Evolutionary conservation across 2,113 vertebrate species (phyloP), one percentile per base, ranked within the genome.

Genomic region (Eurystomus gularis): DNA sequence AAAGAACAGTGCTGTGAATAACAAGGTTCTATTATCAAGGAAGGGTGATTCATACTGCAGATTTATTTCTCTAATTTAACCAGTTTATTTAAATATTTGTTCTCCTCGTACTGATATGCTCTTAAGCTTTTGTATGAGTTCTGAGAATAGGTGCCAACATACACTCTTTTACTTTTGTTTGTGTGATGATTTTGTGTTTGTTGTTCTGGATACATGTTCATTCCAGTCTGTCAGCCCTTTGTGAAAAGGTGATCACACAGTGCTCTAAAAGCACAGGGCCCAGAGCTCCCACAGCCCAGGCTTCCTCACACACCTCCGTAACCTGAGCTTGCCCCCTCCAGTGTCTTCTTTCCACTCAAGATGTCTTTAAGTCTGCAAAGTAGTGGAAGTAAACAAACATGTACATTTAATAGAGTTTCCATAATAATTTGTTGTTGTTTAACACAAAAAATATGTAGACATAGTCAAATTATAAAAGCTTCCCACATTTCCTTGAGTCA

Each of bases 1-100:
- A 72, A 55, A 57, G 71, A 83, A 31, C 18, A 16, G 23, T 40
- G 23, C 28, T 91, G 35, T 83, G 58, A 90, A 75, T 60, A 93
- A 58, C 20, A 61, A 92, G 6, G 31, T 57, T 88, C 65, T 21
- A 62, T 93, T 92, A 66, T 37, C 73, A 94, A 71, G 52, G 61
- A 79, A 91, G 24, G 61, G 39, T 91, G 71, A 68, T 68, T 90
- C 89, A 88, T 46, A 54, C 23, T 40, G 5, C 20, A 86, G 35
- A 60, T 65, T 82, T 78, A 37, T 92, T 93, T 60, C 40, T 78
- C 65, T 60, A 10, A 49, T 88, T 33, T 95, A 77, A 71, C 5
- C 8, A 39, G 14, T 48, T 93, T 69, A 76, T 57, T 85, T 68
- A 83, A 70, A 42, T 83, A 66, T 73, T 92, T 86, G 33, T 90